Evolutionary conservation across 2,797 vertebrate genomes (phyloP).

Genomic region (Syngnathus acus): DNA sequence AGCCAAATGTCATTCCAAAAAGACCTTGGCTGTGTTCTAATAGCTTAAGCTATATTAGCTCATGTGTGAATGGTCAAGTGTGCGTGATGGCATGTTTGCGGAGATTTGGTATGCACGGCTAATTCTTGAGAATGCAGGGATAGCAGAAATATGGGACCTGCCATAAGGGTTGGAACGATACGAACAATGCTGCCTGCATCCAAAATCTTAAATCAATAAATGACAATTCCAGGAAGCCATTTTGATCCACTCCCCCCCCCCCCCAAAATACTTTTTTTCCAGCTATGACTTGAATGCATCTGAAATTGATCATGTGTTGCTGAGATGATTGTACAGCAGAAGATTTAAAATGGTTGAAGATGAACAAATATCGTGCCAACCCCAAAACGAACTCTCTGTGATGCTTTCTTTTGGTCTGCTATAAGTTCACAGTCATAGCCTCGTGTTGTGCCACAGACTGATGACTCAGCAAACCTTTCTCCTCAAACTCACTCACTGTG

Average conservation of each 20-base stretch:
- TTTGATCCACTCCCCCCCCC: no score
- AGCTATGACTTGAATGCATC: not conserved
- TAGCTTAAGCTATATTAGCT: not conserved
- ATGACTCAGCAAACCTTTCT: conserved; percentile 24
- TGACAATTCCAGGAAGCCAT: not conserved
- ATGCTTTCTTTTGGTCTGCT: conserved; percentile 24
- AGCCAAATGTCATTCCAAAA: not conserved
- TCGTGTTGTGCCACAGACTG: conserved; percentile 26
- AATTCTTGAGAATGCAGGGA: conserved; percentile 22
- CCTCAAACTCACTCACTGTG: conserved; percentile 37
- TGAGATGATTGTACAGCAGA: not conserved
- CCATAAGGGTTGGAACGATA: conserved; percentile 59
- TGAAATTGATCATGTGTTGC: not conserved
- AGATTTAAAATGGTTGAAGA: not conserved
- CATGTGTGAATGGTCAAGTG: conserved; percentile 7
- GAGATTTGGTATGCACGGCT: conserved; percentile 1
- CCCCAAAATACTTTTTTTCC: no score
- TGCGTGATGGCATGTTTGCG: conserved; percentile 6
- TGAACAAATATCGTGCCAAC: conserved; percentile 52
- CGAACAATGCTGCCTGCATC: not conserved
- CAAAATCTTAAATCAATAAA: not conserved
- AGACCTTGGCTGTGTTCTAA: not conserved
- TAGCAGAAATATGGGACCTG: conserved; percentile 20
- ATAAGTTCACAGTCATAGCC: conserved; percentile 12
- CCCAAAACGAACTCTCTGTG: conserved; percentile 13